These are phyloP conservation scores for Dipodomys merriami DNA, from an alignment of 2,113 vertebrate genomes.

Conservation along the genomic window DNA sequence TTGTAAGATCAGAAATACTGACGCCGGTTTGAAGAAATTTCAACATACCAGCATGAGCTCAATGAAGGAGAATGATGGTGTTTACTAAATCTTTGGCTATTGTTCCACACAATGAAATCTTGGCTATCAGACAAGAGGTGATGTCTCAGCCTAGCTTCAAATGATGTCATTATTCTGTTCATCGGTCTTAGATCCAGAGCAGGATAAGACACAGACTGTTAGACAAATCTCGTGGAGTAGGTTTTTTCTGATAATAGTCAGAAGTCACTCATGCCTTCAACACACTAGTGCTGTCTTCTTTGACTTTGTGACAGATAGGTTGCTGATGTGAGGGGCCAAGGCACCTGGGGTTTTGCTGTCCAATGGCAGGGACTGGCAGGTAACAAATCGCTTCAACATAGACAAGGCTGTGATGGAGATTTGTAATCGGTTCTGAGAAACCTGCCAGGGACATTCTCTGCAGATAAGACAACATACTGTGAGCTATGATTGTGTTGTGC, in stretches of 20 bases:
- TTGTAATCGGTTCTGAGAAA: background rate
- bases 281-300: background rate
- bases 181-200: conserved; percentile 32
- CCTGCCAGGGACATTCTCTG: background rate
- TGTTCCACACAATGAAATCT: conserved; percentile 20
- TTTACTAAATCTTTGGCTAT: conserved; percentile 28
- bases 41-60: background rate
- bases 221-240: background rate
- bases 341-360: background rate
- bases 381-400: background rate
- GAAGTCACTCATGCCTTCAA: conserved; percentile 17
- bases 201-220: conserved; percentile 6
- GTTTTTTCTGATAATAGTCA: background rate
- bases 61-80: background rate
- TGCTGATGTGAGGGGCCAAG: background rate
- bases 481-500: background rate
- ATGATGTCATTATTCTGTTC: conserved; percentile 40
- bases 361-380: background rate
- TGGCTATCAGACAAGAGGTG: conserved; percentile 14
- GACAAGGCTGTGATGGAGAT: background rate
- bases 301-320: background rate
- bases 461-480: background rate
- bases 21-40: background rate
- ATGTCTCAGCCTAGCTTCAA: background rate
- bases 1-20: background rate